A percentile compares a stretch with the other conserved stretches of the same genome.
These are phyloP conservation scores for Diabrotica virgifera DNA, from an alignment of 1,140 invertebrate species.

Conservation along the genomic window DNA sequence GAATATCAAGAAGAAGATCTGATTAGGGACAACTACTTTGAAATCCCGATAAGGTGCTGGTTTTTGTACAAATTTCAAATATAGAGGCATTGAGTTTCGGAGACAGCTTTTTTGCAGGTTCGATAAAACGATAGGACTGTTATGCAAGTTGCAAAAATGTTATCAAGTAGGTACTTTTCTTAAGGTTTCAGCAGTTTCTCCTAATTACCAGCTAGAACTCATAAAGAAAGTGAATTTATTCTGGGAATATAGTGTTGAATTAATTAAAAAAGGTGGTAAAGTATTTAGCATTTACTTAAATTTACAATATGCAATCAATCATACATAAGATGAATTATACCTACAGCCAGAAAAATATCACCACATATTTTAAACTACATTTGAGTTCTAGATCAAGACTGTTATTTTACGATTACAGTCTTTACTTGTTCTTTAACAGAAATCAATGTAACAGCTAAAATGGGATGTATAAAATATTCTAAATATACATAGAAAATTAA, in stretches of 20 bases:
- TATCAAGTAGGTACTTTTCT: no score
- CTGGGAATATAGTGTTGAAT: not conserved
- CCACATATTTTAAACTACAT: constrained; percentile 52
- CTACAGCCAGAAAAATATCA: constrained; percentile 52
- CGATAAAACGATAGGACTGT: no score
- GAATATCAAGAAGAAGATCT: no score
- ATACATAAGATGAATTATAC: constrained; percentile 50
- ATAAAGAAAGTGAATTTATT: no score
- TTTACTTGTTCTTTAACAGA: constrained; percentile 45
- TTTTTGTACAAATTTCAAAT: no score
- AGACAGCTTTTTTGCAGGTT: no score
- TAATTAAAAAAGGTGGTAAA: constrained; percentile 42
- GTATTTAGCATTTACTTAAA: constrained; percentile 50
- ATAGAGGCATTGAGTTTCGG: no score
- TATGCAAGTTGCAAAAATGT: no score
- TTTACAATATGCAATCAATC: constrained; percentile 50
- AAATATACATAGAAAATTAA: constrained; percentile 48
- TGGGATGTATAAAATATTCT: constrained; percentile 49
- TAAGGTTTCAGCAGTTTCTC: no score
- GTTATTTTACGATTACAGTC: constrained; percentile 40
- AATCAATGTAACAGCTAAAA: constrained; percentile 47
- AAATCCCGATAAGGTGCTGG: no score
- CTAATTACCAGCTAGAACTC: no score
- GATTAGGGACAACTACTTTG: no score
- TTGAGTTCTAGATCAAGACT: constrained; percentile 46